phyloP scores from a whole-genome alignment of 1,140 invertebrate genomes.

The Drosophila yakuba region DNA sequence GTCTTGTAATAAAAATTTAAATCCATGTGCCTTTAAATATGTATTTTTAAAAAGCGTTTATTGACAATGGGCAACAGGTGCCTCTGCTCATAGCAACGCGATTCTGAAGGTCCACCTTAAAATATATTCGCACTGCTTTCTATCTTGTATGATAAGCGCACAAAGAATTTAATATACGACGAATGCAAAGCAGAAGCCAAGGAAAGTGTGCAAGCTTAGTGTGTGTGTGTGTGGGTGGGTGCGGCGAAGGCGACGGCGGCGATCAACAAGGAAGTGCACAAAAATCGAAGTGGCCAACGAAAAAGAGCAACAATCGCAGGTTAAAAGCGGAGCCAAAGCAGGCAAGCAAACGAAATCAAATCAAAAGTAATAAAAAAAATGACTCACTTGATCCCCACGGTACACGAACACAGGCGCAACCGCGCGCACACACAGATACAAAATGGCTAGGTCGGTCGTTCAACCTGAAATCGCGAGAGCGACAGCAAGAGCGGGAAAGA shows the following conservation, averaged over 20 bases:
- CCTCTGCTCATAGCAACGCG: no score
- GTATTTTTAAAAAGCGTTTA: no score
- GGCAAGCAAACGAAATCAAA: conserved; percentile 65
- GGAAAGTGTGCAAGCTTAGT: background rate
- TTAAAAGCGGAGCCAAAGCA: conserved; percentile 37
- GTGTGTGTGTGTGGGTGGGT: conserved; percentile 29
- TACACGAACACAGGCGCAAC: conserved; percentile 37
- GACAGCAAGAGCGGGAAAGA: conserved; percentile 41
- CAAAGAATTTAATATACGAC: conserved; percentile 25
- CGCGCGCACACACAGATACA: conserved; percentile 42
- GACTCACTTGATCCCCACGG: conserved; percentile 76
- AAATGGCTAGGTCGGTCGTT: conserved; percentile 85
- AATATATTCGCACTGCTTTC: conserved; percentile 18
- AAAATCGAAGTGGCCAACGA: conserved; percentile 18
- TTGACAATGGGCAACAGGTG: background rate
- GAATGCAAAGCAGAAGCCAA: conserved; percentile 3
- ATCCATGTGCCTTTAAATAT: no score
- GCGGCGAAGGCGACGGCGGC: conserved; percentile 6
- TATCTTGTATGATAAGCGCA: conserved; percentile 24
- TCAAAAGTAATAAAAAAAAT: conserved; percentile 75
- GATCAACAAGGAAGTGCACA: conserved; percentile 40
- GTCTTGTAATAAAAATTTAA: background rate
- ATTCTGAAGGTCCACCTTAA: conserved; percentile 11
- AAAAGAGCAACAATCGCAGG: conserved; percentile 12
- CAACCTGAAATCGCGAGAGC: conserved; percentile 66